Percentiles rank a stretch among this genome's conserved stretches.
Conservation (phyloP, 2,797 vertebrate genomes). For the Bryconaethiops microstoma region DNA sequence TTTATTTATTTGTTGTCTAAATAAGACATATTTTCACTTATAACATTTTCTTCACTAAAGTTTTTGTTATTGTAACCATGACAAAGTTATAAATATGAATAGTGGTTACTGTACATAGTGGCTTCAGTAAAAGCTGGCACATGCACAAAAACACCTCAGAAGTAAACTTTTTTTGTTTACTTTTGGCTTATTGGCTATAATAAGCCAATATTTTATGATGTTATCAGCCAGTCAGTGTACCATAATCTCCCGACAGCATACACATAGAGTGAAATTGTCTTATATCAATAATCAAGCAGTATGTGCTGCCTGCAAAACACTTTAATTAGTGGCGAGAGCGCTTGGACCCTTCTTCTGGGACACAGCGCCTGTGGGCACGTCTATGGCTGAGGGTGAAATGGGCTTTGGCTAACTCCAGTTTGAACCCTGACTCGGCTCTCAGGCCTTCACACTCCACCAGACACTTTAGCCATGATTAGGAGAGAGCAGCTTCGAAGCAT, state of each 20-base stretch:
- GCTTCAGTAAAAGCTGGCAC: not conserved
- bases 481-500: slow-evolving; percentile 22
- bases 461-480: slow-evolving; percentile 25
- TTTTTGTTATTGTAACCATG: not conserved
- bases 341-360: not conserved
- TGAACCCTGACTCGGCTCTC: slow-evolving; percentile 20
- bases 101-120: not conserved
- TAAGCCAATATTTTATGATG: not conserved
- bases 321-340: slow-evolving; percentile 11
- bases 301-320: slow-evolving; percentile 8
- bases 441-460: slow-evolving; percentile 5
- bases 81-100: not conserved
- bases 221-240: not conserved
- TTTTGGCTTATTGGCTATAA: not conserved
- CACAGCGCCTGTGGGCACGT: slow-evolving; percentile 1
- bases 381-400: slow-evolving; percentile 5
- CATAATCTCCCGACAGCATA: not conserved
- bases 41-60: not conserved
- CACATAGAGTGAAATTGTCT: slow-evolving; percentile 25
- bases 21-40: too few species aligned
- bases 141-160: not conserved
- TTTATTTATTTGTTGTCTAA: too few species aligned
- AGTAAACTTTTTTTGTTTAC: not conserved
- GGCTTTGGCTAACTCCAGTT: slow-evolving; percentile 4
- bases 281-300: slow-evolving; percentile 10